Evolutionary conservation across 2,113 vertebrate species (phyloP).

Genomic region (Callopanchax toddi): DNA sequence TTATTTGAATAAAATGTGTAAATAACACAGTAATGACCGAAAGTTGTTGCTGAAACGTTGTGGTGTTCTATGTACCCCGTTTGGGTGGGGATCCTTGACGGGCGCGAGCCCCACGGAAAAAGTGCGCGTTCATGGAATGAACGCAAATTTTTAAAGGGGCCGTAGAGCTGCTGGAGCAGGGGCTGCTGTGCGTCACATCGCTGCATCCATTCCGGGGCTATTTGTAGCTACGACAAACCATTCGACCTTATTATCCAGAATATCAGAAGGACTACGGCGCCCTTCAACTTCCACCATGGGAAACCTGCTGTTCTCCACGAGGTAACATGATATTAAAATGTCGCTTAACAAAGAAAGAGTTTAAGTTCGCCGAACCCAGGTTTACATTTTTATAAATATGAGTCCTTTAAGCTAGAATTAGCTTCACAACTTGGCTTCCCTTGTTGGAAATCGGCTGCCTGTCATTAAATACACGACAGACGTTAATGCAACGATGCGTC

Average conservation of each 20-base stretch:
- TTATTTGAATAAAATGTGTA: too few relatives aligned
- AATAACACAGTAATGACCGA: too few relatives aligned
- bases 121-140: background rate
- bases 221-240: too few relatives aligned
- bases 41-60: background rate
- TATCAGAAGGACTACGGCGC: background rate
- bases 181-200: background rate
- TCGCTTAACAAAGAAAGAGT: background rate
- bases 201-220: too few relatives aligned
- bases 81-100: background rate
- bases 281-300: slow-evolving; percentile 31
- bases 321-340: slow-evolving; percentile 28
- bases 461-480: too few relatives aligned
- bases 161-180: background rate
- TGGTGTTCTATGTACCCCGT: background rate
- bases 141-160: slow-evolving; percentile 2
- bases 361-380: too few relatives aligned
- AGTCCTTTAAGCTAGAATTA: too few relatives aligned
- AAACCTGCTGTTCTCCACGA: slow-evolving; percentile 34
- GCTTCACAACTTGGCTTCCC: too few relatives aligned
- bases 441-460: too few relatives aligned
- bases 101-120: background rate
- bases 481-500: too few relatives aligned
- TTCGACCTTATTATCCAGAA: too few relatives aligned
- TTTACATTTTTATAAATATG: too few relatives aligned